Percentiles rank a stretch among this genome's conserved stretches.
Conservation (phyloP, 2,113 vertebrate genomes). For the Cromileptes altivelis region DNA sequence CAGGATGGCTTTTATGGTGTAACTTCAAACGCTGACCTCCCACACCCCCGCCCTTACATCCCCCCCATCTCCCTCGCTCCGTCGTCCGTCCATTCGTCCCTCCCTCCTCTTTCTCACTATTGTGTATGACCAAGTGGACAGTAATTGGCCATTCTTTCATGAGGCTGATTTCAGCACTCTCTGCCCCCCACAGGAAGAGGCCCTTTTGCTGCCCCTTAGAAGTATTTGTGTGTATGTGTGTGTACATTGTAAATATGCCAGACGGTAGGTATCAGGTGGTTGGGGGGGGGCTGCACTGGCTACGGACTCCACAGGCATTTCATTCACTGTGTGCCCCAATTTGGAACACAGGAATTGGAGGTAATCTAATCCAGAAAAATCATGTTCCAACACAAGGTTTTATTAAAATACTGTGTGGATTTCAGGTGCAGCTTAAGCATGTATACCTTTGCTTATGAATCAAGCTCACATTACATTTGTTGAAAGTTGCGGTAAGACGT, state of each 20-base stretch:
- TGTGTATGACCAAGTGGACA: slow-evolving; percentile 83
- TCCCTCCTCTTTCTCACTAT: slow-evolving; percentile 76
- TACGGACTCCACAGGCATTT: slow-evolving; percentile 61
- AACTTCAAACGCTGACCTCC: slow-evolving; percentile 86
- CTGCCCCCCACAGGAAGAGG: slow-evolving; percentile 69
- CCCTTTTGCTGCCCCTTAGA: slow-evolving; percentile 76
- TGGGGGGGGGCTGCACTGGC: slow-evolving; percentile 34
- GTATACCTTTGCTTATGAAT: slow-evolving; percentile 17
- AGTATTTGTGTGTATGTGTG: slow-evolving; percentile 60
- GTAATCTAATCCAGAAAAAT: slow-evolving; percentile 50
- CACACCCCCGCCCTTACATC: slow-evolving; percentile 49
- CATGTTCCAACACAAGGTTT: slow-evolving; percentile 15
- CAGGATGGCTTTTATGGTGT: slow-evolving; percentile 87
- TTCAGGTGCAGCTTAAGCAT: slow-evolving; percentile 18
- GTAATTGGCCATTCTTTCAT: slow-evolving; percentile 86
- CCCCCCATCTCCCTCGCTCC: slow-evolving; percentile 64
- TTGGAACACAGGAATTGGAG: slow-evolving; percentile 47
- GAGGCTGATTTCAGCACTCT: slow-evolving; percentile 73
- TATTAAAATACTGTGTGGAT: slow-evolving; percentile 19
- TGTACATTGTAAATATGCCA: slow-evolving; percentile 69
- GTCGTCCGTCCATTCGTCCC: slow-evolving; percentile 63
- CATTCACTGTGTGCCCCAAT: slow-evolving; percentile 42
- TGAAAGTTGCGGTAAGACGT: slow-evolving; percentile 25
- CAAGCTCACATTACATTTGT: slow-evolving; percentile 18
- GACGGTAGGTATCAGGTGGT: slow-evolving; percentile 73